Evolutionary conservation across 2,797 vertebrate species (phyloP).

Genomic region (Clarias pachynema): DNA sequence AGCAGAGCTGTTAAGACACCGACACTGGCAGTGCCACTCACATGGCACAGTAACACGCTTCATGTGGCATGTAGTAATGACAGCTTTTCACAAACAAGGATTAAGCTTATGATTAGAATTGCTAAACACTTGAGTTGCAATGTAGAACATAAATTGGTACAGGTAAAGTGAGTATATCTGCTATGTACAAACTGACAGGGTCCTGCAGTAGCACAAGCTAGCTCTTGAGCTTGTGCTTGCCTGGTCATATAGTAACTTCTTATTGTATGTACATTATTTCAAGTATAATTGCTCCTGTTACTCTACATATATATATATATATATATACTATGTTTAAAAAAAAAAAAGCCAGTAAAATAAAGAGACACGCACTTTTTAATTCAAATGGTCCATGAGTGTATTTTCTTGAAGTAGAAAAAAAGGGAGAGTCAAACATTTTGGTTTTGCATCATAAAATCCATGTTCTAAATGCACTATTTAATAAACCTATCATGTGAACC

Average conservation of each 20-base stretch:
- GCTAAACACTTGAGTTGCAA: not conserved
- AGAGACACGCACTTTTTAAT: constrained; percentile 75
- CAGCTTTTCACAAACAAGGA: constrained; percentile 37
- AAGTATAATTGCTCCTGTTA: constrained; percentile 70
- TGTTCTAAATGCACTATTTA: constrained; percentile 57
- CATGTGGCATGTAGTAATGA: constrained; percentile 57
- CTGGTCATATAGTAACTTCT: constrained; percentile 52
- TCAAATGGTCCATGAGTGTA: constrained; percentile 79
- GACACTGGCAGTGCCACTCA: constrained; percentile 61
- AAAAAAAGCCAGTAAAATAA: constrained; percentile 67
- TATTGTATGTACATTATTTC: constrained; percentile 64
- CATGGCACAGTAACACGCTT: constrained; percentile 71
- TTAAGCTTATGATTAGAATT: constrained; percentile 42
- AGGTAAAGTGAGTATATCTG: constrained; percentile 63
- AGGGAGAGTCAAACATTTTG: constrained; percentile 59
- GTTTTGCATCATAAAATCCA: constrained; percentile 66
- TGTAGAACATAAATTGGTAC: constrained; percentile 41
- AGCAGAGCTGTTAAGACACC: constrained; percentile 80
- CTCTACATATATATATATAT: constrained; percentile 22
- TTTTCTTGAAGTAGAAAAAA: constrained; percentile 64
- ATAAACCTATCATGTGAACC: constrained; percentile 30
- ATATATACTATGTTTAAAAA: not conserved
- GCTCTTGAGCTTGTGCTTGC: constrained; percentile 56
- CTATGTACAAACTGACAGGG: constrained; percentile 78
- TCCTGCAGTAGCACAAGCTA: constrained; percentile 37